These are phyloP conservation scores for Thymelicus sylvestris DNA, from an alignment of 2,888 invertebrate species.

Conservation along the genomic window DNA sequence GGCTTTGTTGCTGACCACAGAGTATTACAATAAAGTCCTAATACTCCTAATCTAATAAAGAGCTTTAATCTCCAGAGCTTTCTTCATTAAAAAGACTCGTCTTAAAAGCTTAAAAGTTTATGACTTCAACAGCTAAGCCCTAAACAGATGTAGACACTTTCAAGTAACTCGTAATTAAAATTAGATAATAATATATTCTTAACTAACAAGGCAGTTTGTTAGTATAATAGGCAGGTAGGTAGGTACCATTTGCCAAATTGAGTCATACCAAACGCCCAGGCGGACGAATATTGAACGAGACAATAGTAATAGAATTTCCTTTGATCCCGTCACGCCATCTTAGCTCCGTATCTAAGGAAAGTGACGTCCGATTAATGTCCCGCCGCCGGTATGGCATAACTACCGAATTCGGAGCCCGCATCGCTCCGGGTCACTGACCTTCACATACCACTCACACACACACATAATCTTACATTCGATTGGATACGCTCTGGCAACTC, in stretches of 20 bases:
- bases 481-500: slow-evolving; percentile 54
- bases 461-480: slow-evolving; percentile 58
- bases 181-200: no score
- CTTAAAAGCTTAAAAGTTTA: no score
- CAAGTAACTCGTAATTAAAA: no score
- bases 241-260: slow-evolving; percentile 1
- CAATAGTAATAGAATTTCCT: slow-evolving; percentile 20
- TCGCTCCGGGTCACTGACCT: slow-evolving; percentile 67
- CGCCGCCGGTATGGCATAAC: slow-evolving; percentile 52
- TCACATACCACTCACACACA: slow-evolving; percentile 48
- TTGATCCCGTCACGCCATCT: slow-evolving; percentile 29
- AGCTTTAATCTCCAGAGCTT: no score
- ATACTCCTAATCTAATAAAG: no score
- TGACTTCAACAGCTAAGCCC: no score
- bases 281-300: slow-evolving; percentile 3
- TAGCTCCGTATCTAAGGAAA: slow-evolving; percentile 52
- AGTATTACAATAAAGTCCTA: no score
- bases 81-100: no score
- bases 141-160: no score
- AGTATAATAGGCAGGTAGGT: no score
- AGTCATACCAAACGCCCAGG: background rate
- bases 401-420: slow-evolving; percentile 76
- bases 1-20: no score
- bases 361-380: slow-evolving; percentile 74
- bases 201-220: background rate